Percentiles rank a stretch among this genome's conserved stretches.
Evolutionary conservation across 2,113 vertebrate genomes (phyloP).

Genomic region (Indicator maculatus): DNA sequence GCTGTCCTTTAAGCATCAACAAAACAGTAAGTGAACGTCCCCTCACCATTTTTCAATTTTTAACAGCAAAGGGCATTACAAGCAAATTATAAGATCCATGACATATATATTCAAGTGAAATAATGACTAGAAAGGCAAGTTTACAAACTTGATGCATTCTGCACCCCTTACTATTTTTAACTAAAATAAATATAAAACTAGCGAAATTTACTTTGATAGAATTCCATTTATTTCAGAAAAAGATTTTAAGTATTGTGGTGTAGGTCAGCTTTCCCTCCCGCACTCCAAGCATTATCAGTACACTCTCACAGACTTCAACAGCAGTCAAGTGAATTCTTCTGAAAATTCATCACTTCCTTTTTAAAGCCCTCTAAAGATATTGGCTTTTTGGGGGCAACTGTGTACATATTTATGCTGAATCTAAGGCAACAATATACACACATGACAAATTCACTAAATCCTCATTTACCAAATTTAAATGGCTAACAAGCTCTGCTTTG

Average conservation of each 20-base stretch:
- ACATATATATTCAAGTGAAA: background rate
- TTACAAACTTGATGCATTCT: background rate
- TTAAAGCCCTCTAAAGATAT: background rate
- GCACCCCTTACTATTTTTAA: background rate
- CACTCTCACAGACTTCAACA: background rate
- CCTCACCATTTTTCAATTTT: background rate
- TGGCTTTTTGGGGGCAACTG: background rate
- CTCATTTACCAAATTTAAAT: background rate
- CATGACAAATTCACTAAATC: background rate
- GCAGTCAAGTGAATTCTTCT: background rate
- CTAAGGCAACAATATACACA: background rate
- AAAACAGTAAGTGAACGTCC: background rate
- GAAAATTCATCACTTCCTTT: background rate
- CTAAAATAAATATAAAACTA: background rate
- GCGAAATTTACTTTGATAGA: background rate
- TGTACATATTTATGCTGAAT: background rate
- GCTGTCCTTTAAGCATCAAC: constrained; percentile 85
- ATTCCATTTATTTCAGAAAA: background rate
- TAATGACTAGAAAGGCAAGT: background rate
- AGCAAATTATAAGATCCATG: background rate
- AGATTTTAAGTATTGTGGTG: rapidly evolving
- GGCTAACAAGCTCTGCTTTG: background rate
- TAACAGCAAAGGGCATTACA: background rate
- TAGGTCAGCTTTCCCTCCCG: background rate
- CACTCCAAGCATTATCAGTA: background rate